Base-by-base conservation (phyloP, 2,797 vertebrate genomes). In the Toxotes lorentzi region DNA sequence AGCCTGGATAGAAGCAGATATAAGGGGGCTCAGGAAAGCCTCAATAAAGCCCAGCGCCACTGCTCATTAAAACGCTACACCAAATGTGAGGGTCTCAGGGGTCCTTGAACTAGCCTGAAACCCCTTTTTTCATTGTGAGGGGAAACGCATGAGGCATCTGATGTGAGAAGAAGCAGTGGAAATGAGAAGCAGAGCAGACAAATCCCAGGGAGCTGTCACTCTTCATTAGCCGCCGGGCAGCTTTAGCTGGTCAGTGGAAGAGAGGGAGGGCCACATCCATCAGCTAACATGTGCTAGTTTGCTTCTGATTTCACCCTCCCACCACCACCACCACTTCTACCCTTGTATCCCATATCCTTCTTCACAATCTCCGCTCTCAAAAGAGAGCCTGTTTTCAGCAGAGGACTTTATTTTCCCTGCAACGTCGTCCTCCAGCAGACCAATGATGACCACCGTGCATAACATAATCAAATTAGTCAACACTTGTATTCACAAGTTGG, bases 181-280 rank as follows among this genome's bases (percentile, higher is more conserved):
- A 95, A 93, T 90, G 88, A 92, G 92, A 94, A 90, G 82, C 90
- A 87, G 86, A 83, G 83, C 89, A 84, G 91, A 89, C 91, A 89
- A 93, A 90, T 94, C 94, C 94, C 50, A 83, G 88, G 89, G 94
- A 92, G 93, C 93, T 94, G 94, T 94, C 95, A 94, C 85, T 95
- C 93, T 94, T 94, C 93, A 94, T 96, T 95, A 95, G 86, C 86
- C 84, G 78, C 69, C 78, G 63, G 90, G 78, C 87, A 70, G 92
- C 88, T 94, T 91, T 86, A 91, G 85, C 84, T 86, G 89, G 92
- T 90, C 92, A 93, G 91, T 87, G 82, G 86, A 89, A 75, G 79
- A 81, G 85, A 85, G 87, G 87, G 90, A 87, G 88, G 86, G 89
- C 85, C 79, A 45, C 78, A 87, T 88, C 88, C 89, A 87, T 91